phyloP scores from a whole-genome alignment of 2,797 vertebrate genomes.

The Acipenser ruthenus region DNA sequence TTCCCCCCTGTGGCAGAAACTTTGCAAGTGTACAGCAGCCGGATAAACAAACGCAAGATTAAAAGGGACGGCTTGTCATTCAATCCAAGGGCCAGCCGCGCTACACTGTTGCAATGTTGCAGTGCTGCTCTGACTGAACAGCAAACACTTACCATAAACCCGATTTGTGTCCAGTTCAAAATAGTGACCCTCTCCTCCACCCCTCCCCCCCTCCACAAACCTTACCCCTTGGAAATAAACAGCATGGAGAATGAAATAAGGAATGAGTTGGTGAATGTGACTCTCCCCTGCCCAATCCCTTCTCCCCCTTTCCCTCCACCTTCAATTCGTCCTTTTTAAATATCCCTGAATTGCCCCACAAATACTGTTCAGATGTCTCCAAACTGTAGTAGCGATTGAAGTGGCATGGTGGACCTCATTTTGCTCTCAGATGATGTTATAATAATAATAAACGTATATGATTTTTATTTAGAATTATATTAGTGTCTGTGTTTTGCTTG shows the following conservation, averaged over 20 bases:
- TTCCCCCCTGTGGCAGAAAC: constrained; percentile 54
- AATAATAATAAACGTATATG: constrained; percentile 54
- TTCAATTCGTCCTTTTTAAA: not conserved
- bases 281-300: not conserved
- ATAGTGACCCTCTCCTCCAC: constrained; percentile 24
- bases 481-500: constrained; percentile 16
- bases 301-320: not conserved
- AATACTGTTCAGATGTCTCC: constrained; percentile 35
- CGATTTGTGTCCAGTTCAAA: constrained; percentile 31
- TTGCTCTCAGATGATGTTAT: constrained; percentile 51
- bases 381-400: constrained; percentile 46
- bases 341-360: not conserved
- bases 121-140: constrained; percentile 12
- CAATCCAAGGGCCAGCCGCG: not conserved
- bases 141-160: constrained; percentile 16
- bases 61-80: constrained; percentile 2
- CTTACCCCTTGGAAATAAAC: constrained; percentile 36
- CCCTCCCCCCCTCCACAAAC: constrained; percentile 8
- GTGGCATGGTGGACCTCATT: constrained; percentile 53
- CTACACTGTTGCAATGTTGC: not conserved
- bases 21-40: constrained; percentile 58
- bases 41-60: constrained; percentile 46
- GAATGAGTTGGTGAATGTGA: constrained; percentile 33
- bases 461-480: constrained; percentile 61
- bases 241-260: constrained; percentile 57